Conservation (phyloP, 53 echinoderm and acorn worm species). For the Hippasteria phrygiana region DNA sequence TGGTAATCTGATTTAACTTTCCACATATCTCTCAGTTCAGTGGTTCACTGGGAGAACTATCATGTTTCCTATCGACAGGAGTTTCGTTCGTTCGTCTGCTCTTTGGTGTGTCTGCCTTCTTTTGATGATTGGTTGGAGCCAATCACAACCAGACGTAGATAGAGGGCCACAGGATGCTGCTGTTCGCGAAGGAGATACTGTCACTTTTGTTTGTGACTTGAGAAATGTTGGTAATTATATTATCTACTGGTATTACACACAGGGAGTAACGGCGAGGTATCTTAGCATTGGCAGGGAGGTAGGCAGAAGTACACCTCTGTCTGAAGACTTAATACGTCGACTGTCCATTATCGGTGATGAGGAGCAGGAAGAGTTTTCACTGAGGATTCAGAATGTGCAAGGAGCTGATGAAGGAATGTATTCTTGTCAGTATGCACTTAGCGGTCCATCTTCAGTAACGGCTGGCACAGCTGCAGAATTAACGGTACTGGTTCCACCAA, state of each 20-base stretch:
- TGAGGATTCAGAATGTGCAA: not conserved
- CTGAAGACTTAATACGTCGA: not conserved
- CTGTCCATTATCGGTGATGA: not conserved
- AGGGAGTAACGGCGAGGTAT: not conserved
- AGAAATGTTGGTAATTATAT: not conserved
- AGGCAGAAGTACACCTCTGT: not conserved
- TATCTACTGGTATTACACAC: not conserved
- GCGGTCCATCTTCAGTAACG: not conserved
- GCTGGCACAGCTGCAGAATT: not conserved
- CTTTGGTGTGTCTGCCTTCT: not conserved
- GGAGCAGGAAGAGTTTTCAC: not conserved
- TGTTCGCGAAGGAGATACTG: not conserved
- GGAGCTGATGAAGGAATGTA: not conserved
- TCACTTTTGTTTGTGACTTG: constrained; percentile 11
- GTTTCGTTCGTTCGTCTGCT: too few species aligned
- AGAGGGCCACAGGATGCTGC: not conserved
- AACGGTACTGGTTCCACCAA: not conserved
- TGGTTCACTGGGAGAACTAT: too few species aligned
- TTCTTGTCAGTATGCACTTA: not conserved
- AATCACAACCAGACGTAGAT: not conserved
- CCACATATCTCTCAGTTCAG: too few species aligned
- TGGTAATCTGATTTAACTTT: too few species aligned
- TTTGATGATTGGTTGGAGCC: not conserved
- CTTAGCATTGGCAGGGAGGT: not conserved
- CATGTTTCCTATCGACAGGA: too few species aligned